Evolutionary conservation across 1,140 invertebrate species (phyloP), one percentile per base, ranked within the genome.

Genomic region (Oncopeltus fasciatus): DNA sequence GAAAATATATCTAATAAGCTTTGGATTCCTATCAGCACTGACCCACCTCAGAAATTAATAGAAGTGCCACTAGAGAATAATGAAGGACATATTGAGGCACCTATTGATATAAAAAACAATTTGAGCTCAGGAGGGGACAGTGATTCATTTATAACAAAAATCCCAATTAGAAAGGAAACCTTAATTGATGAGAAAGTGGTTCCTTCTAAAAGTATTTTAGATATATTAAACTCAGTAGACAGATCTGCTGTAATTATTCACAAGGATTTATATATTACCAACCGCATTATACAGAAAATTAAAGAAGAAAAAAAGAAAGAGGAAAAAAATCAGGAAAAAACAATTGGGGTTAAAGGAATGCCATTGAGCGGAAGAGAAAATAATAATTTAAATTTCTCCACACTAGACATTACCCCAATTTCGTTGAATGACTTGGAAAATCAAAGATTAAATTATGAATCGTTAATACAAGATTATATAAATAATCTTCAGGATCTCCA

Each of bases 241-340:
- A 53, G 29, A 26, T 60, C 63, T 11, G 29, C 63, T 16, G 24
- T 64, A 5, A 60, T 64, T 5, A 64, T 64, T 38, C 27, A 64
- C 8, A 64, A 64, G 46, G 63, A 64, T 51, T 51, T 64, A 8
- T 64, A 64, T 28, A 64, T 59, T 1, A 60, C 57, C 14, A 49
- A 60, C 20, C 38, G 49, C 33, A 64, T 64, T 14, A 51, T 64
- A 29, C 33, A 64, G 12, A 60, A 56, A 29, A 59, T 64, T 11
- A 51, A 64, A 43, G 33, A 64, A 12, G 46, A 56, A 31, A 38
- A 64, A 20, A 28, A 57, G 16, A 38, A 44, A 26, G 5, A 33
- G n/a, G n/a, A n/a, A n/a, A n/a, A n/a, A n/a, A n/a, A n/a, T n/a
- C n/a, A n/a, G n/a, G n/a, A n/a, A n/a, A n/a, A n/a, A n/a, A n/a